Percentiles rank a stretch among this genome's conserved stretches.
phyloP scores from a whole-genome alignment of 2,113 vertebrate genomes.

The Python bivittatus region DNA sequence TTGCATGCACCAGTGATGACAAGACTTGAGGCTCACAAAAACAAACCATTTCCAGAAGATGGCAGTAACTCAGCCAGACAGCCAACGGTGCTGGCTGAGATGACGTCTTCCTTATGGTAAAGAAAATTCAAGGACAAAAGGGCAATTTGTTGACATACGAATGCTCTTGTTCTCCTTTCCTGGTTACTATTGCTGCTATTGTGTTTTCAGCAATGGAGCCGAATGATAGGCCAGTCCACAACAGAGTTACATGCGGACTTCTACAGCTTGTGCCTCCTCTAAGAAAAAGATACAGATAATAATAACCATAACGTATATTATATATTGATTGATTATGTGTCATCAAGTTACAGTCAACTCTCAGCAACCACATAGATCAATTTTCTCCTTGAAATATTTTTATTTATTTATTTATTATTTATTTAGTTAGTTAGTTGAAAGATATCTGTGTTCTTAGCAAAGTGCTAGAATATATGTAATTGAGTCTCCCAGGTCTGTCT shows the following conservation, averaged over 20 bases:
- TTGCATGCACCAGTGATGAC: not conserved
- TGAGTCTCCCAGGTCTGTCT: not conserved
- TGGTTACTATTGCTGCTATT: not conserved
- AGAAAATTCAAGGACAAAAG: not conserved
- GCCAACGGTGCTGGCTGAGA: not conserved
- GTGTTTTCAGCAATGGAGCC: not conserved
- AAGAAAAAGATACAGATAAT: not conserved
- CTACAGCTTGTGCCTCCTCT: not conserved
- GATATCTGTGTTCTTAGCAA: not conserved
- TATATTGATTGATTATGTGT: not conserved
- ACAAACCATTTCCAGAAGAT: conserved; percentile 12
- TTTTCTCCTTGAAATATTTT: not conserved
- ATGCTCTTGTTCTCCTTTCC: not conserved
- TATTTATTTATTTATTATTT: not conserved
- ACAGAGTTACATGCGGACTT: not conserved
- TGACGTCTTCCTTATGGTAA: not conserved
- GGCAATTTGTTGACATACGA: not conserved
- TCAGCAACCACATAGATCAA: not conserved
- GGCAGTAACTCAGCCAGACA: not conserved
- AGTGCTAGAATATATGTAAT: not conserved
- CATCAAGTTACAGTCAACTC: not conserved
- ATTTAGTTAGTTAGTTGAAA: too few relatives aligned
- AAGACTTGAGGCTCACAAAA: not conserved
- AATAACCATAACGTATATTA: not conserved
- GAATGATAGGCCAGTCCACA: not conserved